Evolutionary conservation across 2,797 vertebrate genomes (phyloP).

Genomic region (Schizothorax lantsangensis): DNA sequence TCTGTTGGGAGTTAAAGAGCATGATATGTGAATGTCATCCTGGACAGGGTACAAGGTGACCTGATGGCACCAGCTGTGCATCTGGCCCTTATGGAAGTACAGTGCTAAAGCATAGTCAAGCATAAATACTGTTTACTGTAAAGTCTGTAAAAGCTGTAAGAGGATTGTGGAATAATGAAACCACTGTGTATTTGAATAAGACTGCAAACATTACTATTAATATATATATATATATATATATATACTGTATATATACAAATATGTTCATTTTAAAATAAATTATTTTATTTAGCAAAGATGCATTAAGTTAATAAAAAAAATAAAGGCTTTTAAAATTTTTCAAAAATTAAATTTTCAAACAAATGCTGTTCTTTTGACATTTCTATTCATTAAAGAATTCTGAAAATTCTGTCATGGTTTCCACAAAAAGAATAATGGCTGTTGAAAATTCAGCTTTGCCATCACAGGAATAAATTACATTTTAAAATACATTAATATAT

Average conservation of each 20-base stretch:
- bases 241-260: neutral
- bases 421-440: neutral
- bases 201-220: neutral
- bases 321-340: neutral
- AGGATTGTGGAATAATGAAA: neutral
- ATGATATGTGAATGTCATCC: slow-evolving; percentile 23
- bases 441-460: neutral
- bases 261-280: neutral
- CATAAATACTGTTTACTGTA: slow-evolving; percentile 5
- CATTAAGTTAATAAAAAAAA: neutral
- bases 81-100: neutral
- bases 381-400: neutral
- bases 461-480: neutral
- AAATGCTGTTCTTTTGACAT: neutral
- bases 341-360: neutral
- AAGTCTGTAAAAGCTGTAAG: neutral
- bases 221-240: too few species aligned
- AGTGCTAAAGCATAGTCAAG: neutral
- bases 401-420: neutral
- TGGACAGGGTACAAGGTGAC: slow-evolving; percentile 37
- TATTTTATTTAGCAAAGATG: neutral
- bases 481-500: neutral
- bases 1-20: slow-evolving; percentile 9
- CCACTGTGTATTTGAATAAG: neutral
- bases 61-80: slow-evolving; percentile 16